A percentile compares a stretch with the other conserved stretches of the same genome.
Evolutionary conservation across 2,888 invertebrate genomes (phyloP).

Genomic region (Drosophila bunnanda): DNA sequence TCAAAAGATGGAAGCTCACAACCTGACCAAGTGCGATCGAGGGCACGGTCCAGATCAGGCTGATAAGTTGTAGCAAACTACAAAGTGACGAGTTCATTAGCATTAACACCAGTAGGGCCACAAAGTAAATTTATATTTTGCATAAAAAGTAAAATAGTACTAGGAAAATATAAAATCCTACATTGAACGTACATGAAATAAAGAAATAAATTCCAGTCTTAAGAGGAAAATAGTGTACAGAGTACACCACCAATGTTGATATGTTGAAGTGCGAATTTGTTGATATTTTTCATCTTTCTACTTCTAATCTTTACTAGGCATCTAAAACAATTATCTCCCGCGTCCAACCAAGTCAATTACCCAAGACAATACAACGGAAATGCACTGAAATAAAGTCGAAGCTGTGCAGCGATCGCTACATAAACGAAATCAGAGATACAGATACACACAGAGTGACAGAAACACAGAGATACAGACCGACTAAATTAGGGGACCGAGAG

Average conservation of each 20-base stretch:
- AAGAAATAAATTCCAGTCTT: background rate
- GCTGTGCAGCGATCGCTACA: conserved; percentile 31
- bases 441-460: conserved; percentile 32
- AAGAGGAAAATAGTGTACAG: no score
- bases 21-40: conserved; percentile 22
- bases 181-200: no score
- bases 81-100: conserved; percentile 1
- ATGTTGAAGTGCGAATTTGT: no score
- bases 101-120: background rate
- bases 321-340: background rate
- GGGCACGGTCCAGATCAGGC: conserved; percentile 15
- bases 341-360: conserved; percentile 56
- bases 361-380: conserved; percentile 61
- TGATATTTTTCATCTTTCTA: no score
- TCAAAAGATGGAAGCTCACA: conserved; percentile 4
- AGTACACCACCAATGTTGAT: no score
- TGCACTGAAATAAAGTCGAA: conserved; percentile 47
- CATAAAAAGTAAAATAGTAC: background rate
- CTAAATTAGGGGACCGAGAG: conserved; percentile 49
- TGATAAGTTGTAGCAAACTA: conserved; percentile 3
- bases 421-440: conserved; percentile 31
- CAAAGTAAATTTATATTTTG: background rate
- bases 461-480: conserved; percentile 28
- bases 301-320: no score
- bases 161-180: no score